Evolutionary conservation across 2,797 vertebrate genomes (phyloP), one percentile per base, ranked within the genome.

Genomic region (Astyanax mexicanus): DNA sequence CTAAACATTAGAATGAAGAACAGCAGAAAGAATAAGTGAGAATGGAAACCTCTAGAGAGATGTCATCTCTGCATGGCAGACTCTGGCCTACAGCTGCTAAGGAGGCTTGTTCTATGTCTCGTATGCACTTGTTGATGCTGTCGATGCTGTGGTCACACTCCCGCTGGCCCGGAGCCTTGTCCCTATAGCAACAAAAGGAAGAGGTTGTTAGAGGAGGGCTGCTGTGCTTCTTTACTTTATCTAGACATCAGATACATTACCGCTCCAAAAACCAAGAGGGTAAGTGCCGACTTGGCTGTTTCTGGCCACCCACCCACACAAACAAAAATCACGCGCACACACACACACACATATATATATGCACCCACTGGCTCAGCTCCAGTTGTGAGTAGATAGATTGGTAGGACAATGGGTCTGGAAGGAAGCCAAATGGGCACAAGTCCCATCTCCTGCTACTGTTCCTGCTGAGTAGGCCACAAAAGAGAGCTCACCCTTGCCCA

Each of bases 121-220:
- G 92, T 91, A 99, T 97, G 86, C 96, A 98, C 55, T 93, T 94
- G 90, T 99, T 99, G 90, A 99, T 98, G 80, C 95, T 94, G 85
- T 99, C 97, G 6, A 99, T 99, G 79, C 97, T 97, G 83, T 94
- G 93, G 89, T 99, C 98, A 54, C 98, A 99, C 78, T 99, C 96
- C 29, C 96, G 91, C 90, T 99, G 98, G 54, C 98, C 98, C 0
- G 98, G 98, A 25, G 98, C 97, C 88, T 99, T 99, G 92, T 99
- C 98, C 89, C 98, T 99, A 73, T 66, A 55, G 61, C 73, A 68
- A 78, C 69, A 74, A 51, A 74, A 67, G 69, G 23, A 40, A 13
- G 7, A 23, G 42, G 10, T 70, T 69, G 49, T 68, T 51, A 8
- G 19, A 52, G 84, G 84, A 10, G 69, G 12, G 44, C 13, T 12